Conservation (phyloP, 2,888 invertebrate genomes). For the Gortyna flavago region DNA sequence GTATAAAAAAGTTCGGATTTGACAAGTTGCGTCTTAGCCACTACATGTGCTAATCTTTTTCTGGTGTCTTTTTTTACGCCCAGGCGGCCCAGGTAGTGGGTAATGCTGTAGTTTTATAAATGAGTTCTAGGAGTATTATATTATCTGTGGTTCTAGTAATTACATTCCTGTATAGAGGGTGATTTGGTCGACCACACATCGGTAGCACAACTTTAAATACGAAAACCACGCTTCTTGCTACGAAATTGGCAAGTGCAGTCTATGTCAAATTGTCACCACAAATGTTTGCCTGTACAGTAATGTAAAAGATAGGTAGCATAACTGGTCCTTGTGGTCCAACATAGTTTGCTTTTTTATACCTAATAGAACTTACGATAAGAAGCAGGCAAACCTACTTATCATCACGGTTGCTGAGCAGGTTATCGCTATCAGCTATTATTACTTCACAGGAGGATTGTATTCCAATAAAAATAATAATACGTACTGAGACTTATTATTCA, state of each 20-base stretch:
- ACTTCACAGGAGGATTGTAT: slow-evolving; percentile 30
- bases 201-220: background rate
- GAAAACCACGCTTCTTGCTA: background rate
- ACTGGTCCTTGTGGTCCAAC: background rate
- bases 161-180: background rate
- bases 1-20: background rate
- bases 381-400: slow-evolving; percentile 17
- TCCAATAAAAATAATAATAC: slow-evolving; percentile 24
- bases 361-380: background rate
- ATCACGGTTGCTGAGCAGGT: slow-evolving; percentile 18
- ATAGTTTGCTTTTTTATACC: background rate
- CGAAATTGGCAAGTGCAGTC: background rate
- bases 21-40: background rate
- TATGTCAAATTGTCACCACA: background rate
- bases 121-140: no score
- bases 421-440: slow-evolving; percentile 33
- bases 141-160: no score
- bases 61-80: background rate
- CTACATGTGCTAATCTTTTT: background rate
- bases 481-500: background rate
- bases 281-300: background rate
- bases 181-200: background rate
- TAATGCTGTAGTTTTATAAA: background rate
- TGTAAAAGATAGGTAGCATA: background rate
- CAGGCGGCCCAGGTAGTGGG: background rate